Evolutionary conservation across 2,888 invertebrate genomes (phyloP).

Genomic region (Spodoptera littoralis): DNA sequence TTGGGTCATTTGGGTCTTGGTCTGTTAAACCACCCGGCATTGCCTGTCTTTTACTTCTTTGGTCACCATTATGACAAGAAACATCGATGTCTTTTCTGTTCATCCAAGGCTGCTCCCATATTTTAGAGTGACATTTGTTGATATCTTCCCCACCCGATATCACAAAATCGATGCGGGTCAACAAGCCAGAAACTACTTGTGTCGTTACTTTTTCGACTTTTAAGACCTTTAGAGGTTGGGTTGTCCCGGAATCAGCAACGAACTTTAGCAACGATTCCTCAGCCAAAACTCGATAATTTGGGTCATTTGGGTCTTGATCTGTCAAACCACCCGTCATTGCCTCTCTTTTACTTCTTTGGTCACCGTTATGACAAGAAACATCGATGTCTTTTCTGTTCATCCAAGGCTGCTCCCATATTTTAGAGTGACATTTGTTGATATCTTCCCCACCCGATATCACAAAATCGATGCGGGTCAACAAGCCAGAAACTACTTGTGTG

Average conservation of each 20-base stretch:
- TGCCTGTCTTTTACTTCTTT: background rate
- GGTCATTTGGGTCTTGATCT: conserved; percentile 43
- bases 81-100: conserved; percentile 3
- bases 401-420: conserved; percentile 49
- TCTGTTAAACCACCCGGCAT: conserved; percentile 28
- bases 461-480: conserved; percentile 43
- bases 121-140: conserved; percentile 53
- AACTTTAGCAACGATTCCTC: conserved; percentile 29
- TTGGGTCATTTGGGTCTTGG: background rate
- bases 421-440: conserved; percentile 41
- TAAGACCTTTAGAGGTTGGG: conserved; percentile 32
- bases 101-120: conserved; percentile 9
- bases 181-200: conserved; percentile 51
- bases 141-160: conserved; percentile 7
- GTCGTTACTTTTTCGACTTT: conserved; percentile 46
- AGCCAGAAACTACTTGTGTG: conserved; percentile 57
- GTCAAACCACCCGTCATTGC: conserved; percentile 26
- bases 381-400: conserved; percentile 43
- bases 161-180: conserved; percentile 48
- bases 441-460: conserved; percentile 9
- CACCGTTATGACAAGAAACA: conserved; percentile 58
- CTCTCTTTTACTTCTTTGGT: conserved; percentile 19
- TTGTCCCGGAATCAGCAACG: conserved; percentile 31
- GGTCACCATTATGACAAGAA: conserved; percentile 1
- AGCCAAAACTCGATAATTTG: conserved; percentile 53